Base-by-base conservation (phyloP, 2,888 invertebrate species). In the Ophion ventricosus region DNA sequence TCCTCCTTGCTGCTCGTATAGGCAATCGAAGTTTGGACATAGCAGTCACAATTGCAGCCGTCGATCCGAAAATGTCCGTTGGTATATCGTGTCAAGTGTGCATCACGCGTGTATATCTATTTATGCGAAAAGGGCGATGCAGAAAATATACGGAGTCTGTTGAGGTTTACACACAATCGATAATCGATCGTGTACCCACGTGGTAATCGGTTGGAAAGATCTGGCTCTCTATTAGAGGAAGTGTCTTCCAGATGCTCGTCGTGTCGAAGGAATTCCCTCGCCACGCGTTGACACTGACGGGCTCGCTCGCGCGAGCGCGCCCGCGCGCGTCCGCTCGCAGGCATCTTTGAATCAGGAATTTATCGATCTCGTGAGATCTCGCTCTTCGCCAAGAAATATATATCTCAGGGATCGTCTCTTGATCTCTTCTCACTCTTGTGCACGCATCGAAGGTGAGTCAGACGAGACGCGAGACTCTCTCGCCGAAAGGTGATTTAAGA, bases 321-420 rank as follows among this genome's bases (percentile, higher is more conserved):
- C 66, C 77, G 79, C 79, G 61, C 59, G 61, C 29, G 78, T 5
- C 26, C 63, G 66, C 20, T 70, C 70, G 59, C 70, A 66, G 61
- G 63, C 54, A 59, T 81, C 80, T 80, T 69, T 56, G 85, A 73
- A 77, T 82, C 85, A 85, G 85, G 85, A 85, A 85, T 85, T 85
- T 85, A 85, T 85, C 85, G 85, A 85, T 85, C 85, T 80, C 80
- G 73, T 67, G 82, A 80, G 85, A 85, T 85, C 85, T 69, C 74
- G 63, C 74, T 67, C 78, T 20, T 64, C 54, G 29, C n/a, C 29
- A 40, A 79, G 67, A 79, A 67, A 82, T 76, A 85, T 82, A 82
- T 80, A 84, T 79, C 81, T 85, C 57, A n/a, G 67, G 67, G 72
- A 80, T 79, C 67, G 80, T 77, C 85, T 72, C 73, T 76, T 11